Conservation (phyloP, 2,888 invertebrate genomes). For the Pocota personata region DNA sequence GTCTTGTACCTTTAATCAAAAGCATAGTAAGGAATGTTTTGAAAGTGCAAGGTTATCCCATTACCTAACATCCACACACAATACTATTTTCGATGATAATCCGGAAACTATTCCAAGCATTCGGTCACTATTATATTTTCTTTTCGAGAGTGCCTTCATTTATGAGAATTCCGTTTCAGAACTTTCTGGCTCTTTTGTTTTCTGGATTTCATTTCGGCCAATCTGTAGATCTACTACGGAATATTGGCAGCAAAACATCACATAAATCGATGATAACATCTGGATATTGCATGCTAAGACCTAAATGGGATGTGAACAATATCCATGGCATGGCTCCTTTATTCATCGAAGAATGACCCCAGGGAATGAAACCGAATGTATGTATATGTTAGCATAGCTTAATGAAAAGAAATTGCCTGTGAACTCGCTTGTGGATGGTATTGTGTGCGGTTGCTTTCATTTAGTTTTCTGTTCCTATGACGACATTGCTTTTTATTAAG, state of each 20-base stretch:
- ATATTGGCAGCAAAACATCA: conserved; percentile 51
- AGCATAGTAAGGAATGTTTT: too few relatives aligned
- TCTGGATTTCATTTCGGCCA: conserved; percentile 28
- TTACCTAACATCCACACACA: too few relatives aligned
- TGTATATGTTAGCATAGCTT: conserved; percentile 39
- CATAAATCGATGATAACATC: conserved; percentile 70
- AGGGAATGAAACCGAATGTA: conserved; percentile 48
- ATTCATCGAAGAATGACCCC: conserved; percentile 46
- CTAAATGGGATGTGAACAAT: conserved; percentile 57
- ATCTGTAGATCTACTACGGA: conserved; percentile 18
- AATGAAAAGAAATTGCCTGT: conserved; percentile 72
- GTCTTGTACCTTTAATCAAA: not conserved
- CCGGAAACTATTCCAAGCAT: conserved; percentile 7
- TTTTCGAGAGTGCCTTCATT: not conserved
- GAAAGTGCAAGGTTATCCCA: too few relatives aligned
- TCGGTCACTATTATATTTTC: not conserved
- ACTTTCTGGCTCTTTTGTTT: conserved; percentile 34
- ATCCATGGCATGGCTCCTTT: conserved; percentile 43
- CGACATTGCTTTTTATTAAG: conserved; percentile 64
- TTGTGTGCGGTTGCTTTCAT: conserved; percentile 44
- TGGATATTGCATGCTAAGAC: conserved; percentile 64
- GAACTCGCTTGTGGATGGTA: conserved; percentile 46
- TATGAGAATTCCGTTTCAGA: not conserved
- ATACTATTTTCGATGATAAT: not conserved
- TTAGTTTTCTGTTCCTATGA: conserved; percentile 42